These are phyloP conservation scores for Sinelater perroti DNA, from an alignment of 2,888 invertebrate genomes.

Conservation along the genomic window DNA sequence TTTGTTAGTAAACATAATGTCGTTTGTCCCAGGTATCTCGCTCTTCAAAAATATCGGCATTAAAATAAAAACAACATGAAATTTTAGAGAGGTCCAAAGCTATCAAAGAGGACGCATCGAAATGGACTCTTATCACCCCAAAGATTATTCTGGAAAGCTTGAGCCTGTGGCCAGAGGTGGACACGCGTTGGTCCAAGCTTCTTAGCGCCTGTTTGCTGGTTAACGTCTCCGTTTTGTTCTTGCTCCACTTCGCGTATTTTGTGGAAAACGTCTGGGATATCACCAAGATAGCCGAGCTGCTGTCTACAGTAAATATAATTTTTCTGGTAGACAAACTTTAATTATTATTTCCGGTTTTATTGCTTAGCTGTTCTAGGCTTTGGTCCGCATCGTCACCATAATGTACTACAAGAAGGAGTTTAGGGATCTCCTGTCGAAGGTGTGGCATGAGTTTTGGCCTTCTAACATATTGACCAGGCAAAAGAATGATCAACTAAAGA, in stretches of 20 bases:
- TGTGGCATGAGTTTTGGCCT: conserved; percentile 2
- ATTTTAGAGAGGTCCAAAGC: conserved; percentile 3
- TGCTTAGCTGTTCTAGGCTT: conserved; percentile 2
- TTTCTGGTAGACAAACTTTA: conserved; percentile 1
- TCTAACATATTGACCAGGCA: background rate
- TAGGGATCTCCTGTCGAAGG: background rate
- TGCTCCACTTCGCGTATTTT: conserved; percentile 1
- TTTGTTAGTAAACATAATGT: too few relatives aligned
- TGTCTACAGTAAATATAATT: conserved; percentile 8
- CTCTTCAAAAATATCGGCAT: too few relatives aligned
- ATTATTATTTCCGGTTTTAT: too few relatives aligned
- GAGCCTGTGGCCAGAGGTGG: conserved; percentile 2
- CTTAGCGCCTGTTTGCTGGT: background rate
- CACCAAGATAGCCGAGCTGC: background rate
- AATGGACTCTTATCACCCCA: background rate
- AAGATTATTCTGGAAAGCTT: background rate
- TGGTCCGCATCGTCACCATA: background rate
- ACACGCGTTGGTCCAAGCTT: background rate
- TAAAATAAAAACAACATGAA: background rate
- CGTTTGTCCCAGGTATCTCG: too few relatives aligned
- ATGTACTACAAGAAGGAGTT: conserved; percentile 3
- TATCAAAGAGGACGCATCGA: background rate
- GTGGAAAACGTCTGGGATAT: conserved; percentile 3
- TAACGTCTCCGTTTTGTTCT: background rate
- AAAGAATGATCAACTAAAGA: background rate